Percentiles rank a stretch among this genome's conserved stretches.
Evolutionary conservation across 2,797 vertebrate genomes (phyloP).

Genomic region (Coregonus sp.): DNA sequence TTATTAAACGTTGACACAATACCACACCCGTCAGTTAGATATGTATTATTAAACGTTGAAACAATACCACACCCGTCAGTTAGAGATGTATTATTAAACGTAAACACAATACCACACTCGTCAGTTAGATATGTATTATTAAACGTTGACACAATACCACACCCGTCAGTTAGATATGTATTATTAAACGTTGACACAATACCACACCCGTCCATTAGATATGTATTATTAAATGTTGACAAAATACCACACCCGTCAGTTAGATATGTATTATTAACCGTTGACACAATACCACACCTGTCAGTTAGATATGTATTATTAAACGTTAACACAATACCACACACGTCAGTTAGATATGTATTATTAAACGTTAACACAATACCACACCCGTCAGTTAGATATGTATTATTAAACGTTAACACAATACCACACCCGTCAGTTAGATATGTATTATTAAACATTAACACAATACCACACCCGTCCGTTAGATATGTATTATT

Average conservation of each 20-base stretch:
- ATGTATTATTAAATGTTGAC: neutral
- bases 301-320: neutral
- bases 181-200: neutral
- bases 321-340: neutral
- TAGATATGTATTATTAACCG: neutral
- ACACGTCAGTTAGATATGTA: neutral
- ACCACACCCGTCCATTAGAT: too few species aligned
- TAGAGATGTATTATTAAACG: neutral
- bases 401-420: neutral
- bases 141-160: neutral
- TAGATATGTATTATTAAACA: neutral
- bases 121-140: neutral
- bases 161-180: neutral
- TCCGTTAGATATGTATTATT: neutral
- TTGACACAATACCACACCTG: neutral
- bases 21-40: neutral
- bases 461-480: neutral
- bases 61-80: neutral
- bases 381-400: too few species aligned
- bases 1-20: neutral
- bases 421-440: neutral
- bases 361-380: neutral
- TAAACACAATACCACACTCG: neutral
- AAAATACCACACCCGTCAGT: neutral
- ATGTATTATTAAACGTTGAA: neutral